Conservation (phyloP, 2,797 vertebrate genomes). For the Todus mexicanus region DNA sequence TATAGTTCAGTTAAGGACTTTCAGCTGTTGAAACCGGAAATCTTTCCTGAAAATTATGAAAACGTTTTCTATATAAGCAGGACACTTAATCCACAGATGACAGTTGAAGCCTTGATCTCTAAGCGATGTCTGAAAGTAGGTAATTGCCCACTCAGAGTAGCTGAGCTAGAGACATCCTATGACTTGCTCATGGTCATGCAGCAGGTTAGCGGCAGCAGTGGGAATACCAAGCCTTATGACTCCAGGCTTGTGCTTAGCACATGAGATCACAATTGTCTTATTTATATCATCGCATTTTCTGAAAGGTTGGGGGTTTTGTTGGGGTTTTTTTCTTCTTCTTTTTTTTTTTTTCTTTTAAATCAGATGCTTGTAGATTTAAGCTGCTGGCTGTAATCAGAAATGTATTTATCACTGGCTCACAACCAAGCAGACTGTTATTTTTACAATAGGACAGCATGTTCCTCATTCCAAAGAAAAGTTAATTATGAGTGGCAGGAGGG, state of each 20-base stretch:
- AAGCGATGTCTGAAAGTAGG: neutral
- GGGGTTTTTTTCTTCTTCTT: neutral
- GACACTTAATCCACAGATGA: neutral
- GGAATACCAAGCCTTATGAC: neutral
- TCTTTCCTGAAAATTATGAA: neutral
- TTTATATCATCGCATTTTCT: neutral
- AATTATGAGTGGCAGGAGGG: neutral
- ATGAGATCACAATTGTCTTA: neutral
- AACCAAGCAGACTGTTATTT: conserved; percentile 38
- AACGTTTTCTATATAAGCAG: neutral
- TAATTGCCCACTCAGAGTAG: neutral
- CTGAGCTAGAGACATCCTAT: neutral
- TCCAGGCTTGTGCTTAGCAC: neutral
- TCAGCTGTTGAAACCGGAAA: neutral
- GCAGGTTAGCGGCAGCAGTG: neutral
- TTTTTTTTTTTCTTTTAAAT: neutral
- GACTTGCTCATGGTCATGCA: neutral
- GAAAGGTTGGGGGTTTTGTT: neutral
- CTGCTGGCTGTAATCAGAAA: conserved; percentile 38
- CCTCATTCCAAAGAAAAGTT: conserved; percentile 8
- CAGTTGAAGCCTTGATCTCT: neutral
- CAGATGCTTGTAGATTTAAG: conserved; percentile 26
- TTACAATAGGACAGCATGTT: conserved; percentile 6
- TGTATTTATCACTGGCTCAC: conserved; percentile 42
- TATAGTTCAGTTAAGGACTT: neutral